Evolutionary conservation across 2,113 vertebrate genomes (phyloP).

Genomic region (Callopanchax toddi): DNA sequence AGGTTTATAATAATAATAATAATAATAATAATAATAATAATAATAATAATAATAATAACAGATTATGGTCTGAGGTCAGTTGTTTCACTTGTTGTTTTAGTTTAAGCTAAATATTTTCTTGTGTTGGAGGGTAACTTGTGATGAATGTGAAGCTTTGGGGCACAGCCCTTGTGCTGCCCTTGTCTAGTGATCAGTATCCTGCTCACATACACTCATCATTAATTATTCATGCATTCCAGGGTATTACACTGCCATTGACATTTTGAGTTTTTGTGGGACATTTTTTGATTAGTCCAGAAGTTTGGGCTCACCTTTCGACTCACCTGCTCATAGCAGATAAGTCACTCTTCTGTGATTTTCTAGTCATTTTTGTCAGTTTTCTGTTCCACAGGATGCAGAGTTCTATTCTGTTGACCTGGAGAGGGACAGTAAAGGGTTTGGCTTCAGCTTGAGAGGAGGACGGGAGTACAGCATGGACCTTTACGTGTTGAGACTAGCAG

Average conservation of each 20-base stretch:
- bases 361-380: conserved; percentile 44
- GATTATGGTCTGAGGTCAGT: not conserved
- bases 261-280: conserved; percentile 52
- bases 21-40: too few species aligned
- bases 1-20: too few species aligned
- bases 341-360: conserved; percentile 50
- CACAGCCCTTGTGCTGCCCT: conserved; percentile 57
- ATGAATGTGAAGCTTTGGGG: conserved; percentile 17
- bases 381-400: conserved; percentile 87
- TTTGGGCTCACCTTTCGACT: conserved; percentile 39
- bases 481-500: conserved; percentile 94
- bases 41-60: too few species aligned
- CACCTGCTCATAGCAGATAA: conserved; percentile 18
- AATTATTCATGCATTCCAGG: conserved; percentile 61
- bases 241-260: conserved; percentile 56
- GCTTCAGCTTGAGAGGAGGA: conserved; percentile 95
- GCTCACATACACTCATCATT: conserved; percentile 48
- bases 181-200: conserved; percentile 47
- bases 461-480: conserved; percentile 98
- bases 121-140: conserved; percentile 13
- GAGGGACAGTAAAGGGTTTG: conserved; percentile 96
- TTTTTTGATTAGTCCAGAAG: conserved; percentile 50
- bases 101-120: not conserved
- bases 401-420: conserved; percentile 98
- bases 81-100: not conserved